A percentile compares a stretch with the other conserved stretches of the same genome.
Conservation (phyloP, 2,113 vertebrate species). For the Plecturocebus donacophilus region DNA sequence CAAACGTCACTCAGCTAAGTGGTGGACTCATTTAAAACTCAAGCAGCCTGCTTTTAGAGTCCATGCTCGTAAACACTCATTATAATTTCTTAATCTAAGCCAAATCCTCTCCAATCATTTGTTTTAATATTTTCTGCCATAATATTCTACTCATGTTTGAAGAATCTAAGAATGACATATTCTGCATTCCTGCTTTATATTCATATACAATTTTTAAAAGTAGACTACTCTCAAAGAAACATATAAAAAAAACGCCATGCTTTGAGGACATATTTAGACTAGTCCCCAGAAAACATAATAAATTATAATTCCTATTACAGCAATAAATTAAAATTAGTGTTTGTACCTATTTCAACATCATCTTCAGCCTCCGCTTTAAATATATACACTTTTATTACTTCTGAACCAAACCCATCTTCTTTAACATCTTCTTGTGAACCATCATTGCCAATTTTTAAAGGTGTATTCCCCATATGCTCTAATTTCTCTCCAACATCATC, state of each 20-base stretch:
- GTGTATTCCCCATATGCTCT: conserved; percentile 94
- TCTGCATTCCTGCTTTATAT: not conserved
- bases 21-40: conserved; percentile 8
- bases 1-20: not conserved
- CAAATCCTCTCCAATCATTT: conserved; percentile 31
- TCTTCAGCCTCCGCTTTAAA: conserved; percentile 99
- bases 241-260: not conserved
- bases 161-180: not conserved
- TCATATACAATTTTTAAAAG: conserved; percentile 14
- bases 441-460: conserved; percentile 96
- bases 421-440: conserved; percentile 95
- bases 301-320: conserved; percentile 22
- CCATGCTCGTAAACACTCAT: not conserved
- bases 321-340: conserved; percentile 39
- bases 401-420: conserved; percentile 94
- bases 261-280: conserved; percentile 45
- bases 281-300: not conserved
- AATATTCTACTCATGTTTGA: conserved; percentile 8
- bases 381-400: conserved; percentile 99
- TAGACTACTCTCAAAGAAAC: not conserved
- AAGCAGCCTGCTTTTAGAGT: not conserved
- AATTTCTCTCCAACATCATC: conserved; percentile 98
- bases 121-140: conserved; percentile 16
- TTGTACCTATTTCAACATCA: conserved; percentile 96
- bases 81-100: conserved; percentile 42